Evolutionary conservation across 2,888 invertebrate genomes (phyloP).

Genomic region (Ophioninae sp.): DNA sequence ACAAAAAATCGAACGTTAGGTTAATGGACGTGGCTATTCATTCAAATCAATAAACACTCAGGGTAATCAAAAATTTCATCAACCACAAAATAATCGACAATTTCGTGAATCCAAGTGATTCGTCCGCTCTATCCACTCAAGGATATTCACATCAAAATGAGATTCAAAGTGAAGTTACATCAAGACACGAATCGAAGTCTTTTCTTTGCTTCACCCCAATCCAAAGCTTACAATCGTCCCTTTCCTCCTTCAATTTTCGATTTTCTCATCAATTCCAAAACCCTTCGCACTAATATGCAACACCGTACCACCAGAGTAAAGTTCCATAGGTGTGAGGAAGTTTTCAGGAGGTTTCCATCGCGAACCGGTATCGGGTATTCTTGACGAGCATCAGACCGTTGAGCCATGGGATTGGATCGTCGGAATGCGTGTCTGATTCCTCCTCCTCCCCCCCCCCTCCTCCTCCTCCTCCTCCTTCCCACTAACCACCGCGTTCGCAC

Average conservation of each 20-base stretch:
- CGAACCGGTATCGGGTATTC: conserved; percentile 64
- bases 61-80: neutral
- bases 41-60: too few species aligned
- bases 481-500: conserved; percentile 1
- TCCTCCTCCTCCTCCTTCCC: conserved; percentile 22
- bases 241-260: neutral
- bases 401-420: conserved; percentile 70
- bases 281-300: conserved; percentile 36
- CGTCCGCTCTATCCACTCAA: neutral
- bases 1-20: too few species aligned
- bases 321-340: conserved; percentile 15
- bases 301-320: conserved; percentile 38
- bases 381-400: conserved; percentile 62
- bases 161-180: neutral
- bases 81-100: neutral
- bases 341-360: conserved; percentile 2
- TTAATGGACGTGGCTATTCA: too few species aligned
- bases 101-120: neutral
- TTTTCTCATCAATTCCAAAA: conserved; percentile 1
- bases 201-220: neutral
- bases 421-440: conserved; percentile 71
- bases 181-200: neutral
- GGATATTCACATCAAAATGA: neutral
- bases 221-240: too few species aligned
- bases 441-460: conserved; percentile 51